Evolutionary conservation across 2,888 invertebrate species (phyloP).

Genomic region (Pristionchus japonicus): DNA sequence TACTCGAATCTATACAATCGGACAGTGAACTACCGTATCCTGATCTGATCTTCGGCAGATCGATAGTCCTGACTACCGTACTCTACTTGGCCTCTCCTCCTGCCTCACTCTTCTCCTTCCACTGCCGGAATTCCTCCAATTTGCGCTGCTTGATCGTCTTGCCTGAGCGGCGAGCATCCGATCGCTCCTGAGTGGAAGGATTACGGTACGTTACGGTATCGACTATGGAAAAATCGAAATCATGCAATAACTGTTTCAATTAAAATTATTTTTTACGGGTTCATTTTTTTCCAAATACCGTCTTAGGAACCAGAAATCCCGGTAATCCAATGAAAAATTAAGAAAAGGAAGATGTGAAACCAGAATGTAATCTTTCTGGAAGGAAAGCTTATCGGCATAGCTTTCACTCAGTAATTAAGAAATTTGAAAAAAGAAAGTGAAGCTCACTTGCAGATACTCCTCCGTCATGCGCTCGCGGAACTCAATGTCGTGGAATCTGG

Average conservation of each 20-base stretch:
- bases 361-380: too few relatives aligned
- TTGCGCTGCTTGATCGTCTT: constrained; percentile 64
- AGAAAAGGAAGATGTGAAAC: too few relatives aligned
- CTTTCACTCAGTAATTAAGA: too few relatives aligned
- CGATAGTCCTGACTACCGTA: neutral
- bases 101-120: constrained; percentile 60
- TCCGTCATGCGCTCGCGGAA: constrained; percentile 69
- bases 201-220: neutral
- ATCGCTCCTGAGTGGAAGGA: constrained; percentile 42
- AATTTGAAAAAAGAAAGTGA: neutral
- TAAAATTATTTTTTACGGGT: neutral
- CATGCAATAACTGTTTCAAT: neutral
- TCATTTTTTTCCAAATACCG: too few relatives aligned
- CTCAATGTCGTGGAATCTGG: constrained; percentile 70
- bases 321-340: neutral
- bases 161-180: constrained; percentile 58
- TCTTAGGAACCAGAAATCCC: too few relatives aligned
- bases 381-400: too few relatives aligned
- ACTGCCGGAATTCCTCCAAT: constrained; percentile 68
- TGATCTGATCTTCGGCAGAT: neutral
- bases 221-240: neutral
- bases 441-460: constrained; percentile 59
- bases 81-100: constrained; percentile 36
- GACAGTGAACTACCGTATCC: neutral
- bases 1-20: constrained; percentile 1